Conservation (phyloP, 2,797 vertebrate species). For the Discoglossus pictus region DNA sequence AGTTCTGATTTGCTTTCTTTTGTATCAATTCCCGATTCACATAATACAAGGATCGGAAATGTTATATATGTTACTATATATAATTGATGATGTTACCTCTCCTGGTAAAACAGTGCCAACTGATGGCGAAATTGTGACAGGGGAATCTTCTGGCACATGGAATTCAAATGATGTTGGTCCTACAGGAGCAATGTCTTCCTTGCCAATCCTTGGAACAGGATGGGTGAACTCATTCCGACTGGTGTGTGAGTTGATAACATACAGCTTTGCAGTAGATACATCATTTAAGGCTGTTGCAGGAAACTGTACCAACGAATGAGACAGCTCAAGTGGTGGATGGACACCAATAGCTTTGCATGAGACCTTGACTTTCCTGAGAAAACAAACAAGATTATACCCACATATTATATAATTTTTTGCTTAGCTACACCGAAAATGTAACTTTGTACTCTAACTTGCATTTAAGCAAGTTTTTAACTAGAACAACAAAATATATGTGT, state of each 20-base stretch:
- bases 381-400: conserved; percentile 45
- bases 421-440: too few species aligned
- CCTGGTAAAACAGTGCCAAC: conserved; percentile 82
- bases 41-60: too few species aligned
- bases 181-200: conserved; percentile 49
- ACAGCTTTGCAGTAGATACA: conserved; percentile 69
- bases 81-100: too few species aligned
- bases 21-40: too few species aligned
- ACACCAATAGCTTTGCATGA: conserved; percentile 80
- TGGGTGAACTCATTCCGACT: conserved; percentile 61
- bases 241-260: conserved; percentile 70
- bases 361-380: conserved; percentile 81
- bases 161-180: conserved; percentile 82
- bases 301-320: conserved; percentile 83
- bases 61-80: too few species aligned
- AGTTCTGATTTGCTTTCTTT: too few species aligned
- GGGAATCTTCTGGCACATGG: conserved; percentile 65
- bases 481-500: too few species aligned
- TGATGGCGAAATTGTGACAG: conserved; percentile 76
- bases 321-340: conserved; percentile 83
- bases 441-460: too few species aligned
- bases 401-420: too few species aligned
- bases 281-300: conserved; percentile 78
- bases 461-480: too few species aligned
- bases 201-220: conserved; percentile 55